Evolutionary conservation across 2,113 vertebrate species (phyloP).

Genomic region (Mastomys natalensis): DNA sequence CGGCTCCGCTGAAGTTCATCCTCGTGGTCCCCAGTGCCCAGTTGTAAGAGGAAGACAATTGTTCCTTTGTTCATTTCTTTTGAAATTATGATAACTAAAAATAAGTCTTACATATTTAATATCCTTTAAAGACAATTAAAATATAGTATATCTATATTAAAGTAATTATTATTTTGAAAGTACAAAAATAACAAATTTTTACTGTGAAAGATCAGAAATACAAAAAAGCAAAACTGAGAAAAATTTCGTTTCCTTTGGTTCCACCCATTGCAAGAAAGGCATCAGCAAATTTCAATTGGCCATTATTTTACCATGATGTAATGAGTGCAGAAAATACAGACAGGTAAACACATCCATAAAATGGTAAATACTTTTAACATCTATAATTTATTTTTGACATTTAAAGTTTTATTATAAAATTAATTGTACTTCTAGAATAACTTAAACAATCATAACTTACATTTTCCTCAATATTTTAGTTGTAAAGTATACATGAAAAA

Average conservation of each 20-base stretch:
- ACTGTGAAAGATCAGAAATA: background rate
- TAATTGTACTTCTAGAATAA: background rate
- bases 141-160: background rate
- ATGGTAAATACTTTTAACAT: background rate
- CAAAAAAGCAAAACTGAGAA: slow-evolving; percentile 1
- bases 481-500: slow-evolving; percentile 9
- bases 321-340: too few relatives aligned
- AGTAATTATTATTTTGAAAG: background rate
- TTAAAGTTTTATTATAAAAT: background rate
- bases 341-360: rapidly evolving
- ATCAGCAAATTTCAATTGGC: background rate
- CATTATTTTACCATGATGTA: background rate
- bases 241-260: background rate
- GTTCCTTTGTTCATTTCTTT: background rate
- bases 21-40: background rate
- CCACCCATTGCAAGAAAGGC: background rate
- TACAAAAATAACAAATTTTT: background rate
- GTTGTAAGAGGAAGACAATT: background rate
- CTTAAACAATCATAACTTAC: background rate
- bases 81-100: background rate
- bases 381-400: background rate
- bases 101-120: background rate
- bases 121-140: background rate
- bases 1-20: background rate
- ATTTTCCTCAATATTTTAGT: background rate